Base-by-base conservation (phyloP, 1,140 invertebrate genomes). In the Centruroides sculpturatus region DNA sequence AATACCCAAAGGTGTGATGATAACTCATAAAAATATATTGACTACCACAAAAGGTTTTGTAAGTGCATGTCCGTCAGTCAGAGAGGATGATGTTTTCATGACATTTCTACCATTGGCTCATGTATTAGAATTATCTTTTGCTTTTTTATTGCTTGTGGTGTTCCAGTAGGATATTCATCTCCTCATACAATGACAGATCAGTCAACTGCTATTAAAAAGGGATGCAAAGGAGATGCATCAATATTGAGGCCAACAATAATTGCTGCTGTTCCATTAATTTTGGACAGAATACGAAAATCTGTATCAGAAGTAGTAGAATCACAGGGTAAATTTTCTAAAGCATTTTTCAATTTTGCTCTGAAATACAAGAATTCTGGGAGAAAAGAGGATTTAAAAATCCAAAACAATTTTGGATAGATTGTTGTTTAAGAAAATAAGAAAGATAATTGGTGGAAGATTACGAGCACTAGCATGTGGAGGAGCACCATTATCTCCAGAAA, bases 71-170 rank as follows among this genome's bases (percentile, higher is more conserved):
- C 60, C 60, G 1, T 52, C 41, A 12, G 4, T 65, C 4, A 66
- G 80, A 0, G 79, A 71, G 2, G 69, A 83, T 63, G 95, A 99
- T 72, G 77, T 88, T 10, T 89, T 97, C 67, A 86, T 99, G 72
- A 95, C 89, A 46, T 99, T 96, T 75, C 78, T 99, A 60, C 96
- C 97, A 4, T 77, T 99, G 55, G 96, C 96, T 51, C 97, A 99
- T 76, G 94, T 99, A 3, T 88, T 98, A 67, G 97, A 99, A 76
- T 78, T 99, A 51, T 80, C 92, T 61, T n/a, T n/a, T 72, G 77
- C 23, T 75, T 78, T 54, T 81, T 79, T 68, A 65, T 82, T 56
- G 70, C 79, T 10, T 75, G 76, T 70, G 96, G 94, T 36, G 83
- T 94, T n/a, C 81, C 85, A 5, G 94, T 99, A 72, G 96, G 95